A percentile compares a stretch with the other conserved stretches of the same genome.
These are phyloP conservation scores for Cerceris rybyensis DNA, from an alignment of 2,888 invertebrate genomes.

Conservation along the genomic window DNA sequence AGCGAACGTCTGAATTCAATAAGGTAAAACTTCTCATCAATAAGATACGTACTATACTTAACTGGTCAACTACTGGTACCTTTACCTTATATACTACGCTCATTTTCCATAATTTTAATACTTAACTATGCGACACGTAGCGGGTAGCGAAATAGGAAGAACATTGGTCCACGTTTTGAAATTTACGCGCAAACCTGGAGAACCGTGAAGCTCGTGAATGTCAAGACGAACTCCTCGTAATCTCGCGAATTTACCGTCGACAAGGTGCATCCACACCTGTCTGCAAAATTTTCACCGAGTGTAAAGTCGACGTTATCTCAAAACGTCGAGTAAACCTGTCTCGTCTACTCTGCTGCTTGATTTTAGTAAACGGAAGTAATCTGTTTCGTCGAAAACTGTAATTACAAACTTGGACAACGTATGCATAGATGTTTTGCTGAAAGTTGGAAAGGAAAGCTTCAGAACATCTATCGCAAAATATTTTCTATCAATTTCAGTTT, in stretches of 20 bases:
- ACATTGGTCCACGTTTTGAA: slow-evolving; percentile 8
- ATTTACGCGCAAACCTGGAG: not conserved
- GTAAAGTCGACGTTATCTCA: not conserved
- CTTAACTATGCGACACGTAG: not conserved
- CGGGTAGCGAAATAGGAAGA: slow-evolving; percentile 1
- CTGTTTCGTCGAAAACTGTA: slow-evolving; percentile 3
- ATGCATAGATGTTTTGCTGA: not conserved
- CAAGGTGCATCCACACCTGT: slow-evolving; percentile 38
- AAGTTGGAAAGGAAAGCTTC: too few species aligned
- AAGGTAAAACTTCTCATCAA: too few species aligned
- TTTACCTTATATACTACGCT: not conserved
- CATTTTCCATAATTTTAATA: not conserved
- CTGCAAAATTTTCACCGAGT: slow-evolving; percentile 1
- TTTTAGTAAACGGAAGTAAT: slow-evolving; percentile 14
- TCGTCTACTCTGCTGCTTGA: not conserved
- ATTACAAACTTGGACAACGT: not conserved
- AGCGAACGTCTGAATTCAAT: too few species aligned
- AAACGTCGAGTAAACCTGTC: slow-evolving; percentile 13
- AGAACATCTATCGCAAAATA: too few species aligned
- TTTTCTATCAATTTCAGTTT: too few species aligned
- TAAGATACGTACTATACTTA: too few species aligned
- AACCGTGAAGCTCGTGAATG: slow-evolving; percentile 27
- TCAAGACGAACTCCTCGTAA: slow-evolving; percentile 28
- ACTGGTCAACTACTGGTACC: too few species aligned
- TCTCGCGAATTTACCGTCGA: slow-evolving; percentile 31